Evolutionary conservation across 2,888 invertebrate genomes (phyloP).

Genomic region (Drosophila emarginata): DNA sequence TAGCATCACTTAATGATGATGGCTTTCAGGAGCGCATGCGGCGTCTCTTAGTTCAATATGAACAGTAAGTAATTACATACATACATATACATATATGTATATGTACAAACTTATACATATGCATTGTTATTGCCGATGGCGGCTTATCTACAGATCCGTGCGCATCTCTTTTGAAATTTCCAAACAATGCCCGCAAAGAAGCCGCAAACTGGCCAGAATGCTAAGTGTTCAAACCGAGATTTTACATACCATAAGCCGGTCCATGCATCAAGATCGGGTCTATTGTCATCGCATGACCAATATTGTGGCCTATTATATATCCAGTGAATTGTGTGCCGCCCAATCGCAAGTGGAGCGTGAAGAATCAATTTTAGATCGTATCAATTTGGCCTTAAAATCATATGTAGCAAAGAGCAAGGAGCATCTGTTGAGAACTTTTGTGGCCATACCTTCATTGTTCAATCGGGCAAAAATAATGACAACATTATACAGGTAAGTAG

Average conservation of each 20-base stretch:
- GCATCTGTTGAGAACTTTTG: conserved; percentile 54
- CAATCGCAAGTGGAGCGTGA: conserved; percentile 55
- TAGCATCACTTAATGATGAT: conserved; percentile 59
- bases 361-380: conserved; percentile 57
- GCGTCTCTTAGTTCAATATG: conserved; percentile 55
- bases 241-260: conserved; percentile 48
- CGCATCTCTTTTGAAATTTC: conserved; percentile 54
- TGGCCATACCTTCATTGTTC: conserved; percentile 66
- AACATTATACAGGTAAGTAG: conserved; percentile 60
- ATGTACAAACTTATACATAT: neutral
- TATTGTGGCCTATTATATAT: conserved; percentile 68
- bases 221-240: conserved; percentile 54
- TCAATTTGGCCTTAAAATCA: conserved; percentile 54
- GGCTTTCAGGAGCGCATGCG: conserved; percentile 54
- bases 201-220: conserved; percentile 58
- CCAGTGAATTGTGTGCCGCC: conserved; percentile 67
- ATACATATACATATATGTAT: neutral
- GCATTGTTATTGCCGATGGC: neutral
- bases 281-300: conserved; percentile 61
- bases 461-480: conserved; percentile 63
- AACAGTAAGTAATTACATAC: conserved; percentile 42
- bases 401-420: conserved; percentile 54
- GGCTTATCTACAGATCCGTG: conserved; percentile 52
- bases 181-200: conserved; percentile 43
- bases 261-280: conserved; percentile 11